Base-by-base conservation (phyloP, 2,888 invertebrate species). In the Lacanobia wlatinum region DNA sequence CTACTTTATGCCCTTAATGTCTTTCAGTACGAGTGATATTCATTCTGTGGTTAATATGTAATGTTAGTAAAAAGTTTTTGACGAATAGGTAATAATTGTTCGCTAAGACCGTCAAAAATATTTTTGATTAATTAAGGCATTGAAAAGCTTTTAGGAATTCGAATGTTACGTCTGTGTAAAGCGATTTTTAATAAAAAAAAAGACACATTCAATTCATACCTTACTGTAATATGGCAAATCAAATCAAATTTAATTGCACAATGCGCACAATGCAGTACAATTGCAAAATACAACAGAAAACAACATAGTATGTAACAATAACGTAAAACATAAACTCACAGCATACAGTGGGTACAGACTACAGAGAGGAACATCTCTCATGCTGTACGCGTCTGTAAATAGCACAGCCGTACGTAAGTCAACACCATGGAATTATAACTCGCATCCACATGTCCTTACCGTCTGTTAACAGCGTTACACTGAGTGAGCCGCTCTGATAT, bases 391-490 rank as follows among this genome's bases (percentile, higher is more conserved):
- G 1, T 34, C 70, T 70, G 70, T 68, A 48, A 73, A 70, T 70
- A 78, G 73, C 38, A 6, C 52, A n/a, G 23, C 40, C 46, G 78
- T 59, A 59, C 18, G 38, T 78, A 52, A 48, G 38, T 74, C 73
- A 60, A 70, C 78, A 48, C 78, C 21, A n/a, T 21, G 34, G 78
- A 21, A 12, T 70, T 28, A 73, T 70, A 21, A 46, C 59, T 46
- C 46, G 18, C 40, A 34, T 50, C 56, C 48, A 50, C n/a, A 58
- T 21, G n/a, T 21, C 23, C 7, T 12, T 76, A 16, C 43, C 23
- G 23, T n/a, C 16, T 12, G 16, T 23, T 14, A 38, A 21, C 40
- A 34, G n/a, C n/a, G 21, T 18, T 50, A 56, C 16, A 34, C 55
- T 50, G 14, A 56, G 48, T n/a, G 28, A 21, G n/a, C 28, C 40